phyloP scores from a whole-genome alignment of 2,797 vertebrate species.

The Gymnocypris eckloni region DNA sequence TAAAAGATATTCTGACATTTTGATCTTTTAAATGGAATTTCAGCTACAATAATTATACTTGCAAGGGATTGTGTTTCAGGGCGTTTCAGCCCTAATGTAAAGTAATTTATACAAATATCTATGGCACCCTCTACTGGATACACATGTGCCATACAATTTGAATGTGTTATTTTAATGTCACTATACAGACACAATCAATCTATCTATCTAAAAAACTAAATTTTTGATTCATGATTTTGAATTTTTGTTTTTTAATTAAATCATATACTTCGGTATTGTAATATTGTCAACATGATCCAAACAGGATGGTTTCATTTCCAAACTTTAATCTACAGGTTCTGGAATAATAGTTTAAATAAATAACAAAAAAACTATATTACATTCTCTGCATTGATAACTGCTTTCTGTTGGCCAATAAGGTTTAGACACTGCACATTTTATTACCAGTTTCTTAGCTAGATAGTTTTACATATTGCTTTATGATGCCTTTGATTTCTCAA shows the following conservation, averaged over 20 bases:
- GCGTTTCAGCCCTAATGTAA: background rate
- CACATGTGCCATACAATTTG: background rate
- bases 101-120: background rate
- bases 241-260: background rate
- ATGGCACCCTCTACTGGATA: background rate
- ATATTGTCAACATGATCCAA: background rate
- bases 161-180: background rate
- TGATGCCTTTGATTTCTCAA: constrained; percentile 1
- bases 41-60: background rate
- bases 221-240: background rate
- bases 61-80: background rate
- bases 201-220: no score
- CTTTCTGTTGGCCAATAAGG: background rate
- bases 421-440: background rate
- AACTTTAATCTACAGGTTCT: background rate
- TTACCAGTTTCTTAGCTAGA: background rate
- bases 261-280: background rate
- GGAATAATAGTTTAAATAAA: background rate
- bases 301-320: background rate
- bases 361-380: background rate
- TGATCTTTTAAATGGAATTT: background rate
- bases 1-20: background rate
- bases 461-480: constrained; percentile 11
- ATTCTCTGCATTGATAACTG: background rate
- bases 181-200: background rate